phyloP scores from a whole-genome alignment of 2,888 invertebrate genomes.

The Tetropium fuscum region DNA sequence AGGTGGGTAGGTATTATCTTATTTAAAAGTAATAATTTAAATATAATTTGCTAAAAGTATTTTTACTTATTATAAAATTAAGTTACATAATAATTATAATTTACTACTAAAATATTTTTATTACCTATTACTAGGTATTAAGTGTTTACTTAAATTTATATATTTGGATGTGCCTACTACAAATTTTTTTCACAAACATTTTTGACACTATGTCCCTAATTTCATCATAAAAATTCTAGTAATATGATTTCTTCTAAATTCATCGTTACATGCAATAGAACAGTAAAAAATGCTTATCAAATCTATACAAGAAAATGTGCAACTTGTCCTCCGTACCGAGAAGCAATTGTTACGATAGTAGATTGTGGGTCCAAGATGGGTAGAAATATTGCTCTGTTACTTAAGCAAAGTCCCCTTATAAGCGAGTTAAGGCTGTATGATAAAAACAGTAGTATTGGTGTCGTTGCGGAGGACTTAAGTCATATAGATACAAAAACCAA shows the following conservation, averaged over 20 bases:
- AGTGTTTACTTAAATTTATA: too few relatives aligned
- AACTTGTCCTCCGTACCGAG: slow-evolving; percentile 3
- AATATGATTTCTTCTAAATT: slow-evolving; percentile 19
- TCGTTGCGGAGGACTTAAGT: slow-evolving; percentile 58
- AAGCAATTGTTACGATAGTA: slow-evolving; percentile 45
- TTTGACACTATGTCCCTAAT: not conserved
- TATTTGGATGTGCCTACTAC: not conserved
- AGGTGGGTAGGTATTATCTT: too few relatives aligned
- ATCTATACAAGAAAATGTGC: slow-evolving; percentile 5
- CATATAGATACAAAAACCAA: slow-evolving; percentile 59
- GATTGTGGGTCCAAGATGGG: slow-evolving; percentile 49
- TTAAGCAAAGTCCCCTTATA: slow-evolving; percentile 57
- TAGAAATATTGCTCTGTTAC: slow-evolving; percentile 50
- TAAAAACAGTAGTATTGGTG: slow-evolving; percentile 47
- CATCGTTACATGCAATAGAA: not conserved
- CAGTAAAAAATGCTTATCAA: not conserved
- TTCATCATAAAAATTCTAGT: slow-evolving; percentile 23
- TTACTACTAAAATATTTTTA: too few relatives aligned
- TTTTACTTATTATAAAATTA: too few relatives aligned
- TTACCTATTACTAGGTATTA: too few relatives aligned
- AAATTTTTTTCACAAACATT: not conserved
- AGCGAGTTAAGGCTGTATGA: slow-evolving; percentile 60
- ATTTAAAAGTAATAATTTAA: too few relatives aligned
- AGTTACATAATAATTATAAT: too few relatives aligned
- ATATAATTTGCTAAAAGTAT: too few relatives aligned